Base-by-base conservation (phyloP, 2,888 invertebrate species). In the Cephus runcator region DNA sequence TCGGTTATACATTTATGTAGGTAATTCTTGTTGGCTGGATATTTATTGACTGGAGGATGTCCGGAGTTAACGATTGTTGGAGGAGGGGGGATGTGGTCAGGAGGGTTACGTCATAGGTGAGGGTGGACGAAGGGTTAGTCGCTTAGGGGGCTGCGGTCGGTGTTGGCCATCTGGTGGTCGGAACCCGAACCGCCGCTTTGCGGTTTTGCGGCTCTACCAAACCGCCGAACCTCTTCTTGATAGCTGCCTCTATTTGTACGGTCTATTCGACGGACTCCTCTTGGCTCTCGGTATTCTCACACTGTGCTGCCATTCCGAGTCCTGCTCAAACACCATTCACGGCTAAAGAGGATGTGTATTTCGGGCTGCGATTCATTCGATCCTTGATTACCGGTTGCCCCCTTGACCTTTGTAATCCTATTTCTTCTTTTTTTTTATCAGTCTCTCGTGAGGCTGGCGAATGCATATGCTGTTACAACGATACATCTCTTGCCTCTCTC, bases 121-220 rank as follows among this genome's bases (percentile, higher is more conserved):
- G 71, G 71, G 30, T 31, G 34, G 71, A 31, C 71, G 33, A 34
- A 71, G 71, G 71, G 33, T 71, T 71, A 71, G 71, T 71, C 71
- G 71, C 71, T 71, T 34, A 71, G 71, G 34, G 56, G 34, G 71
- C 71, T 71, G 71, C 23, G 71, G 79, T 85, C 85, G 82, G 80
- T 83, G 85, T 84, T 85, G 86, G 85, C 83, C 87, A 85, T 84
- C 85, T 79, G 85, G 85, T 83, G 86, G 88, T 85, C 87, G 87
- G 85, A 88, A 87, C 86, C 87, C 85, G 85, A 85, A 86, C 89
- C 89, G 56, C 56, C 56, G 56, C 88, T 87, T 87, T 88, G 91
- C 79, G 90, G 90, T 89, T 90, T 85, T 89, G 91, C 87, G 90
- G 91, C 89, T 81, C 85, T 85, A 82, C 86, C 87, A 85, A 88